phyloP scores from a whole-genome alignment of 2,113 vertebrate species.

The Falcunculus frontatus region DNA sequence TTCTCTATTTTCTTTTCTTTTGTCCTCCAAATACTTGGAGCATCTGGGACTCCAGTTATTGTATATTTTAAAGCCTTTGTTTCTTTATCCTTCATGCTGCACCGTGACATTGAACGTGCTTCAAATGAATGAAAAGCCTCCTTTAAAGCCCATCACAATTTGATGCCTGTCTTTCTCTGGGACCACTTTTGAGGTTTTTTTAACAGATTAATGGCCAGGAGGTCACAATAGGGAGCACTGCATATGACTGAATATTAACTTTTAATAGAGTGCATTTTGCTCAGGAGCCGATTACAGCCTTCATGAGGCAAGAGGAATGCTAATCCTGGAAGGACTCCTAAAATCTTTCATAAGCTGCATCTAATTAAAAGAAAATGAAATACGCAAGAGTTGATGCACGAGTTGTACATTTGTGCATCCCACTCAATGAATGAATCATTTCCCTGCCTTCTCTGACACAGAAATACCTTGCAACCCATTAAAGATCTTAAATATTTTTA shows the following conservation, averaged over 20 bases:
- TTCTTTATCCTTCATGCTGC: background rate
- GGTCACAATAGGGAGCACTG: constrained; percentile 6
- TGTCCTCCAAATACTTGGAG: background rate
- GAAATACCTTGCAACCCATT: constrained; percentile 30
- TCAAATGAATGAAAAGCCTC: constrained; percentile 18
- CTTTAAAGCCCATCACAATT: background rate
- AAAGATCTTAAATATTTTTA: constrained; percentile 2
- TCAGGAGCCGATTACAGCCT: background rate
- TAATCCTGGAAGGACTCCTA: background rate
- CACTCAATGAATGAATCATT: constrained; percentile 65
- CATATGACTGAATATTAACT: background rate
- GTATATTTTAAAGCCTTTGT: constrained; percentile 1
- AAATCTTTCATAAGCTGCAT: constrained; percentile 47
- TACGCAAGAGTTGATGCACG: constrained; percentile 16
- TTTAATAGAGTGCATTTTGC: background rate
- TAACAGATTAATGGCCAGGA: constrained; percentile 22
- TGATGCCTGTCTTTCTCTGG: constrained; percentile 1
- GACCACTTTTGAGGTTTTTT: background rate
- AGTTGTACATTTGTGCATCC: constrained; percentile 45
- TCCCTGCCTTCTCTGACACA: constrained; percentile 31
- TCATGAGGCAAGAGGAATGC: background rate
- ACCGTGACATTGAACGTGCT: background rate
- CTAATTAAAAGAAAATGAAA: constrained; percentile 50
- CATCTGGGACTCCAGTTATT: background rate
- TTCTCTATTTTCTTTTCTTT: background rate